These are phyloP conservation scores for Poecile atricapillus DNA, from an alignment of 2,113 vertebrate species.

Conservation along the genomic window DNA sequence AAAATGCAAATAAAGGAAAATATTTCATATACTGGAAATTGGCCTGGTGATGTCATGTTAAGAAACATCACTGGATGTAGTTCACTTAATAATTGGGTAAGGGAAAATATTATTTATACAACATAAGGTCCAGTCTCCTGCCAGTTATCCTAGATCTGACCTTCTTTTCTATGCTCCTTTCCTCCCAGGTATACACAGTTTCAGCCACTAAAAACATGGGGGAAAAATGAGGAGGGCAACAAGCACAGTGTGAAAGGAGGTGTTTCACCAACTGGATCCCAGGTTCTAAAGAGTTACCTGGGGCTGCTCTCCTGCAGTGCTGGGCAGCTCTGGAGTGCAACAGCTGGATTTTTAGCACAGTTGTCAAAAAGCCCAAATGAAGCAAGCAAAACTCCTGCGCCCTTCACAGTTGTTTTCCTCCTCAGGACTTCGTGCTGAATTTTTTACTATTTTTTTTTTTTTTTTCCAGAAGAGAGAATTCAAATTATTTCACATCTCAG, in stretches of 20 bases:
- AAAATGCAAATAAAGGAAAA: background rate
- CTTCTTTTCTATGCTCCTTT: background rate
- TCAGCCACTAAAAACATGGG: background rate
- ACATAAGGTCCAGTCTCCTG: background rate
- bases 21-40: background rate
- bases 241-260: background rate
- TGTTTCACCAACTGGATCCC: background rate
- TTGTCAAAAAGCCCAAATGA: fast-evolving
- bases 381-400: background rate
- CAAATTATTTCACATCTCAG: slow-evolving; percentile 7
- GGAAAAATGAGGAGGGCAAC: background rate
- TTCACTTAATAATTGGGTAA: background rate
- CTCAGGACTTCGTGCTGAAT: background rate
- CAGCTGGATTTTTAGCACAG: background rate
- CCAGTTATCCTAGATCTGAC: background rate
- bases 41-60: background rate
- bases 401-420: background rate
- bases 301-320: background rate
- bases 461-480: background rate
- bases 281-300: background rate
- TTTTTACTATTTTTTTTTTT: background rate
- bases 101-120: background rate
- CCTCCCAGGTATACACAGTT: background rate
- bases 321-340: background rate
- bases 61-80: background rate